Conservation (phyloP, 2,113 vertebrate species). For the Xenotilapia caudafasciata region DNA sequence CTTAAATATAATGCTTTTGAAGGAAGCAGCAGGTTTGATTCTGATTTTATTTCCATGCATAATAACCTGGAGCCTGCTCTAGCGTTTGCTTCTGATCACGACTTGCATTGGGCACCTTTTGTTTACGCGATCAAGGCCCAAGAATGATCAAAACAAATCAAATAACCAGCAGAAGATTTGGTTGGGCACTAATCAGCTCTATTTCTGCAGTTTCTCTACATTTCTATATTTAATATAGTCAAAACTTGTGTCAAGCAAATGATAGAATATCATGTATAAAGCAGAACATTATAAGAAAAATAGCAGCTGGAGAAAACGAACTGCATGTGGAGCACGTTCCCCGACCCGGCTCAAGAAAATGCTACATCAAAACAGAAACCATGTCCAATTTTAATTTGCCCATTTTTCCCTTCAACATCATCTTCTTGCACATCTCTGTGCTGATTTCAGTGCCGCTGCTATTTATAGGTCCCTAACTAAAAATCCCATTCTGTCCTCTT, state of each 20-base stretch:
- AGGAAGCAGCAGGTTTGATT: background rate
- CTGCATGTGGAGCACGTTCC: fast-evolving
- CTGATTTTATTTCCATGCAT: background rate
- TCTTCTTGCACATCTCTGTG: background rate
- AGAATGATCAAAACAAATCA: background rate
- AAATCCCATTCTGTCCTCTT: background rate
- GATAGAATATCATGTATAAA: background rate
- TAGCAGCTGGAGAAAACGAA: background rate
- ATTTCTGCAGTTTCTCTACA: background rate
- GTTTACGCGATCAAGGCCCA: background rate
- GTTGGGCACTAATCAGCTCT: background rate
- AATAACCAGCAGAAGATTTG: background rate
- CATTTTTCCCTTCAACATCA: background rate
- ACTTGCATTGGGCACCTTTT: background rate
- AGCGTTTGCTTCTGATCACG: background rate
- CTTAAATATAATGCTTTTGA: background rate
- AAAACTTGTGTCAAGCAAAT: background rate
- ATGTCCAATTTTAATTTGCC: background rate
- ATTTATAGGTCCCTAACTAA: background rate
- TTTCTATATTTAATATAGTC: background rate
- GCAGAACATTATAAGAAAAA: background rate
- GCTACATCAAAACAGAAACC: background rate
- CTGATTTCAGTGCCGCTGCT: background rate
- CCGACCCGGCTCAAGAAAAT: background rate
- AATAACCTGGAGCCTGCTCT: background rate